Conservation (phyloP, 1,140 invertebrate genomes). For the Drosophila bocki region DNA sequence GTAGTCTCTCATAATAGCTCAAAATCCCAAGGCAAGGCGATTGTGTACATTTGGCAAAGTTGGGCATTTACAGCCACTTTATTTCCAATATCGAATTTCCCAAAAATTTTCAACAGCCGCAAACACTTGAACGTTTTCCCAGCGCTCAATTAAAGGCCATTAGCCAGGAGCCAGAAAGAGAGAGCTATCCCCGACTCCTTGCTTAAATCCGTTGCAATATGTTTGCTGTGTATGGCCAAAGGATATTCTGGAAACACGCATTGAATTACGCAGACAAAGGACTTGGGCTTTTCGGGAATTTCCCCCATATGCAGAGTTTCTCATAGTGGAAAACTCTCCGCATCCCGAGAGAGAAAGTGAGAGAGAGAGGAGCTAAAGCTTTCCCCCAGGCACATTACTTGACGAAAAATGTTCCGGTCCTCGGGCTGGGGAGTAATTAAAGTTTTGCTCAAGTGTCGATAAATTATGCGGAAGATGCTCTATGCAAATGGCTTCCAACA, state of each 20-base stretch:
- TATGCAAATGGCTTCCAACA: slow-evolving; percentile 76
- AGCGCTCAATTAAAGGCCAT: slow-evolving; percentile 82
- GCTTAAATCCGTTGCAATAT: slow-evolving; percentile 15
- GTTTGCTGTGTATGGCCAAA: slow-evolving; percentile 68
- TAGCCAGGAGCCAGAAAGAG: slow-evolving; percentile 51
- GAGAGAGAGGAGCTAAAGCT: neutral
- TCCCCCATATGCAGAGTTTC: slow-evolving; percentile 70
- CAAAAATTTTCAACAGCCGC: slow-evolving; percentile 71
- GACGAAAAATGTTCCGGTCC: slow-evolving; percentile 44
- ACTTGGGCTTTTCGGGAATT: slow-evolving; percentile 53
- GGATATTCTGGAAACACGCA: slow-evolving; percentile 76
- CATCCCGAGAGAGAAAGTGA: neutral
- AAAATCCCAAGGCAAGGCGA: slow-evolving; percentile 14
- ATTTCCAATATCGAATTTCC: slow-evolving; percentile 77
- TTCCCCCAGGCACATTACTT: slow-evolving; percentile 36
- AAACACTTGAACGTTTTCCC: slow-evolving; percentile 81
- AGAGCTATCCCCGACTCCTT: slow-evolving; percentile 6
- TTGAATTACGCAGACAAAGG: slow-evolving; percentile 75
- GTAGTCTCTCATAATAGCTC: slow-evolving; percentile 24
- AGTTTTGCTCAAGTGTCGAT: slow-evolving; percentile 82
- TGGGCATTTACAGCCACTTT: slow-evolving; percentile 61
- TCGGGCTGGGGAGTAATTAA: slow-evolving; percentile 74
- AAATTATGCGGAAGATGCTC: slow-evolving; percentile 76
- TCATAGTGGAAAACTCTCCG: slow-evolving; percentile 39
- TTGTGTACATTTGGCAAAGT: slow-evolving; percentile 25